A percentile compares a stretch with the other conserved stretches of the same genome.
Conservation (phyloP, 2,888 invertebrate species). For the Argyra leucocephala region DNA sequence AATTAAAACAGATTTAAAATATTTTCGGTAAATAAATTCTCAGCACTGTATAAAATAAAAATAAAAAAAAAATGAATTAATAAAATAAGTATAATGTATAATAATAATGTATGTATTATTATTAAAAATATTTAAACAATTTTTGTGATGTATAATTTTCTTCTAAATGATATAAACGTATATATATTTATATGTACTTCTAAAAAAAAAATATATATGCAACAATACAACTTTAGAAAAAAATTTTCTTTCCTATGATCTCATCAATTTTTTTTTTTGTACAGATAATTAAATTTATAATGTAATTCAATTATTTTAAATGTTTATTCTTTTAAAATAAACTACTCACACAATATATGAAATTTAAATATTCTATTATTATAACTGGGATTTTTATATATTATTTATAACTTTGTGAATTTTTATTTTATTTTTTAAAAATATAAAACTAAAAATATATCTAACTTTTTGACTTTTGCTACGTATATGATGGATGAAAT, state of each 20-base stretch:
- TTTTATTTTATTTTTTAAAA: neutral
- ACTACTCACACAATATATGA: too few species aligned
- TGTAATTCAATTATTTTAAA: neutral
- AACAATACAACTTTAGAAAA: constrained; percentile 3
- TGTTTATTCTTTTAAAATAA: too few species aligned
- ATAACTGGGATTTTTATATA: too few species aligned
- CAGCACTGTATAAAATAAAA: too few species aligned
- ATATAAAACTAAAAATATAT: constrained; percentile 4
- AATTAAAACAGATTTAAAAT: too few species aligned
- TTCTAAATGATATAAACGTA: neutral
- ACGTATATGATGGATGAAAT: neutral
- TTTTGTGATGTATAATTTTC: too few species aligned
- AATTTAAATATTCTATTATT: neutral
- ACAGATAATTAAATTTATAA: neutral
- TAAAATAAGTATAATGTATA: too few species aligned
- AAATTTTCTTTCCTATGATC: constrained; percentile 1
- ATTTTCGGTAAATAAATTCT: too few species aligned
- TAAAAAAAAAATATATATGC: neutral
- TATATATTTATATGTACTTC: neutral
- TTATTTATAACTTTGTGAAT: too few species aligned
- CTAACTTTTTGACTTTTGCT: constrained; percentile 1
- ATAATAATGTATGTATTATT: too few species aligned
- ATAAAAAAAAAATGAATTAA: too few species aligned
- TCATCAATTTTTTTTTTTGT: neutral
- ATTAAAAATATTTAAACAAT: too few species aligned